phyloP scores from a whole-genome alignment of 2,113 vertebrate species.

The Xiphorhynchus elegans region DNA sequence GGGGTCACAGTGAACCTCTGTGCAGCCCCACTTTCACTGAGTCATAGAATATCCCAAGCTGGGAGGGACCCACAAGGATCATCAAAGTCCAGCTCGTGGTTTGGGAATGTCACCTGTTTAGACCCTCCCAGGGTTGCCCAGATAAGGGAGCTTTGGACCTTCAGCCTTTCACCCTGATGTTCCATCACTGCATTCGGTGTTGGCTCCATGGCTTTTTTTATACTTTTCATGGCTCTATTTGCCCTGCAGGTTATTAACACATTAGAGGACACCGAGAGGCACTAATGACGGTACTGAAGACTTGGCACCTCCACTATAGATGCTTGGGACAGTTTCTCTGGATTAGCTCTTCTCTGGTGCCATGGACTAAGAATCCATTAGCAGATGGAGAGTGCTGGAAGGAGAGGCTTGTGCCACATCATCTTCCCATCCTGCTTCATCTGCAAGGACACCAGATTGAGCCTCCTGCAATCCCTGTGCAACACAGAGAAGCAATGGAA shows the following conservation, averaged over 20 bases:
- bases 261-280: neutral
- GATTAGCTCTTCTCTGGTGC: neutral
- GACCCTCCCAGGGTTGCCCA: neutral
- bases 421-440: neutral
- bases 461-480: fast-evolving
- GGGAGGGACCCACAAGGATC: neutral
- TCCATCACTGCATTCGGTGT: fast-evolving
- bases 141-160: neutral
- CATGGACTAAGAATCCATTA: neutral
- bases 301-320: neutral
- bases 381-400: neutral
- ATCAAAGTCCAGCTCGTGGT: neutral
- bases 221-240: neutral
- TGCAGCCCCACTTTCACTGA: neutral
- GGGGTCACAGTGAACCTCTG: neutral
- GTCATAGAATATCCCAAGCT: neutral
- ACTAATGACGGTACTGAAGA: neutral
- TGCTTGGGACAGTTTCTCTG: fast-evolving
- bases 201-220: neutral
- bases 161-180: neutral
- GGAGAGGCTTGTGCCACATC: fast-evolving
- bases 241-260: neutral
- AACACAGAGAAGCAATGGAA: neutral
- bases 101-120: neutral
- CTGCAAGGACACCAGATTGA: neutral